These are phyloP conservation scores for Caligus rogercresseyi DNA, from an alignment of 1,140 invertebrate species.

Conservation along the genomic window DNA sequence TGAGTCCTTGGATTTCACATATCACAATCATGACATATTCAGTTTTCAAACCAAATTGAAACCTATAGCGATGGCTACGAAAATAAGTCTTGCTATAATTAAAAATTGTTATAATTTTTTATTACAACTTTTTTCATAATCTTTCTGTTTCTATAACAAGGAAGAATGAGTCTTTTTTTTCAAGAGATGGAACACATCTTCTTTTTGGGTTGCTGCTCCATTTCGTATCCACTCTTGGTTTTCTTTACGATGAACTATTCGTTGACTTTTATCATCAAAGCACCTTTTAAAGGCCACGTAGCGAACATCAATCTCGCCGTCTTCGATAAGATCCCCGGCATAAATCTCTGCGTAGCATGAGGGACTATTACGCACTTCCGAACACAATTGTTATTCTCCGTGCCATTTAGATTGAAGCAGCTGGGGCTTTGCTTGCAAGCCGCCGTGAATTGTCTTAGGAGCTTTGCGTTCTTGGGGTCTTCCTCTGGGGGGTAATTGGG, in stretches of 20 bases:
- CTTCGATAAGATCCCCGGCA: background rate
- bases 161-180: too few species aligned
- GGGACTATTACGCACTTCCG: background rate
- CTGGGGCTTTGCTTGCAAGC: background rate
- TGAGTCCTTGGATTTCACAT: too few species aligned
- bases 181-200: too few species aligned
- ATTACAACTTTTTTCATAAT: too few species aligned
- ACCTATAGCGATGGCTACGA: too few species aligned
- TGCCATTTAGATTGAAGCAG: background rate
- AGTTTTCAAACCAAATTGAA: too few species aligned
- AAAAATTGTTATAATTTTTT: background rate
- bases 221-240: too few species aligned
- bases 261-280: background rate
- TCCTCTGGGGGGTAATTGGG: background rate
- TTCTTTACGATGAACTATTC: background rate
- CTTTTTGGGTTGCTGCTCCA: too few species aligned
- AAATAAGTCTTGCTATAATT: too few species aligned
- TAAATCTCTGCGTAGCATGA: background rate
- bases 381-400: background rate
- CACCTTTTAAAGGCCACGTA: background rate
- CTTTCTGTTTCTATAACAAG: too few species aligned
- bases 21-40: too few species aligned
- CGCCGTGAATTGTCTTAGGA: background rate
- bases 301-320: background rate
- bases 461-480: background rate